Evolutionary conservation across 2,797 vertebrate genomes (phyloP), one percentile per base, ranked within the genome.

Genomic region (Hoplostethus atlanticus): DNA sequence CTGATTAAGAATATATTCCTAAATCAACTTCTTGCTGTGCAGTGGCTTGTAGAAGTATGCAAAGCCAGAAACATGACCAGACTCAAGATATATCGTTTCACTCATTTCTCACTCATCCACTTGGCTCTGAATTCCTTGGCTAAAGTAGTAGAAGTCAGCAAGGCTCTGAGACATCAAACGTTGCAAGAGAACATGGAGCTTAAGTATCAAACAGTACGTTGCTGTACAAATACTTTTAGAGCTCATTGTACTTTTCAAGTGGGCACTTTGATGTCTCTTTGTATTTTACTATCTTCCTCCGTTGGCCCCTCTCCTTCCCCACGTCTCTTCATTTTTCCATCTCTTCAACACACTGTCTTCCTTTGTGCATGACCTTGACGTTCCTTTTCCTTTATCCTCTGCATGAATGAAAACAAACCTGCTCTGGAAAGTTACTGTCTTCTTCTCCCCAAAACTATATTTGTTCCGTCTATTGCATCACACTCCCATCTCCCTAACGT

Each of bases 331-430:
- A 2, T 38, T 50, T 68, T 2, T 7, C 12, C 38, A 16, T 59
- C 5, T 54, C 63, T 71, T 72, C 8, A 46, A 57, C 84, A 66
- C 72, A 48, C 12, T 21, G 17, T 52, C 21, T 46, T 71, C 17
- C 40, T 54, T 30, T 25, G n/a, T 8, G 13, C 68, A 71, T 36
- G 54, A 62, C 58, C 71, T 36, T 38, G 13, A 44, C 58, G 12
- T 60, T n/a, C 11, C 6, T 44, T 81, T 68, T 21, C 10, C 38
- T 47, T 1, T 34, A 44, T 47, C 65, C 51, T 56, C 16, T 71
- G 83, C 81, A 81, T 89, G 82, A 66, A 31, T 83, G 78, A 81
- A 84, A 87, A 68, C 76, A 80, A 86, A 72, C 67, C 68, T 13
- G 53, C 44, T 30, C 55, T 67, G 46, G 64, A 64, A 80, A 63